Conservation (phyloP, 2,888 invertebrate species). For the Thera obeliscata region DNA sequence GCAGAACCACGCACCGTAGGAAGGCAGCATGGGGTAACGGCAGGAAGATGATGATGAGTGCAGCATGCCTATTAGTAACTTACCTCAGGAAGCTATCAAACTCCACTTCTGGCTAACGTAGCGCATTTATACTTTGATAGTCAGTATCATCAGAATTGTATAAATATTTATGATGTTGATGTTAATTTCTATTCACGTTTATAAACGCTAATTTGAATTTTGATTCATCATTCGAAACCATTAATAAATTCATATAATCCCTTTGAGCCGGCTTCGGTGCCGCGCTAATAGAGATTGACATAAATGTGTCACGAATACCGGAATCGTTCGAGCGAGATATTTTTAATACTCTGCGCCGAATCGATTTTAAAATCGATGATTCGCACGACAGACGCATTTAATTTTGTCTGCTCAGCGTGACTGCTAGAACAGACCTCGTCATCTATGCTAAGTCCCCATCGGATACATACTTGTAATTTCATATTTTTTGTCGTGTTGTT, state of each 20-base stretch:
- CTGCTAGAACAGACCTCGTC: not conserved
- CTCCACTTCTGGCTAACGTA: too few relatives aligned
- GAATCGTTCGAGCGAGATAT: constrained; percentile 48
- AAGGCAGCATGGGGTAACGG: too few relatives aligned
- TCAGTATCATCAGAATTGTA: not conserved
- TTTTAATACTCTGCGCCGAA: constrained; percentile 48
- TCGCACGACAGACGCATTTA: not conserved
- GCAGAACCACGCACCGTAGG: too few relatives aligned
- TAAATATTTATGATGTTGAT: not conserved
- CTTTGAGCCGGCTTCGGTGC: constrained; percentile 31
- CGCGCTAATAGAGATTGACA: constrained; percentile 38
- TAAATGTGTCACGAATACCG: constrained; percentile 49
- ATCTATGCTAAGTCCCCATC: not conserved
- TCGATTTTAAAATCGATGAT: constrained; percentile 42
- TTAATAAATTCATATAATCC: constrained; percentile 36
- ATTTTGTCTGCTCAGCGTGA: not conserved
- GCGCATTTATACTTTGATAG: too few relatives aligned
- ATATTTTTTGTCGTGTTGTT: constrained; percentile 5
- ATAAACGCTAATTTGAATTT: constrained; percentile 19
- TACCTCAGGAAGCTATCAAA: too few relatives aligned
- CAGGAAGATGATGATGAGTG: too few relatives aligned
- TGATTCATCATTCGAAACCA: constrained; percentile 27
- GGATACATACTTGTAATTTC: not conserved
- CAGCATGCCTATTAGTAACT: too few relatives aligned
- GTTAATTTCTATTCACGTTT: constrained; percentile 2